phyloP scores from a whole-genome alignment of 35 echinoderm and acorn worm species.

The Hemicentrotus pulcherrimus region DNA sequence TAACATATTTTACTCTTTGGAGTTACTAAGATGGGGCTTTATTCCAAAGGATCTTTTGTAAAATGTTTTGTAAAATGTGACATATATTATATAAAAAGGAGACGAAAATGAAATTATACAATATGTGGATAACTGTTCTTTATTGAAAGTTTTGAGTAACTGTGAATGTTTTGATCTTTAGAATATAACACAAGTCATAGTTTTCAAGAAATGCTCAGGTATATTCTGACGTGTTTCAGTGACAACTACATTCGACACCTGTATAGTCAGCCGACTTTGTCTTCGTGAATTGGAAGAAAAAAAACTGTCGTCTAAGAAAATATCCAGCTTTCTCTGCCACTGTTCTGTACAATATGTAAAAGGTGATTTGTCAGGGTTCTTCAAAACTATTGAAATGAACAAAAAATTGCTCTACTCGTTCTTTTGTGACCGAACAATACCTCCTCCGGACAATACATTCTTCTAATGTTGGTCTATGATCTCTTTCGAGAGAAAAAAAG shows the following conservation, averaged over 20 bases:
- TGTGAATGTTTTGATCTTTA: too few species aligned
- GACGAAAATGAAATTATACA: too few species aligned
- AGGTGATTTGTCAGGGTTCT: constrained; percentile 16
- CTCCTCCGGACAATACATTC: background rate
- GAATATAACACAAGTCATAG: too few species aligned
- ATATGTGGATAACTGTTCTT: background rate
- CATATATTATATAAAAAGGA: too few species aligned
- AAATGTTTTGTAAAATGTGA: too few species aligned
- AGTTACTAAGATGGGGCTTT: too few species aligned
- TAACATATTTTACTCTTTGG: too few species aligned
- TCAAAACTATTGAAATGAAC: background rate
- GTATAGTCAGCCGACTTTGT: background rate
- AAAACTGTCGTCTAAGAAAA: background rate
- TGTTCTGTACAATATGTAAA: background rate
- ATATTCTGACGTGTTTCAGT: background rate
- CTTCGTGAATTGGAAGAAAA: background rate
- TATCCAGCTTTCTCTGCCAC: background rate
- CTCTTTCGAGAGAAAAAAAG: background rate
- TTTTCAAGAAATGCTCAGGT: background rate
- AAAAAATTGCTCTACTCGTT: background rate
- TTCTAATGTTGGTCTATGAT: background rate
- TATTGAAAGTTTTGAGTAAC: background rate
- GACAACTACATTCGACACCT: background rate
- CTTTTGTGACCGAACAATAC: background rate
- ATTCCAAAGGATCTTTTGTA: too few species aligned